Percentiles rank a stretch among this genome's conserved stretches.
phyloP scores from a whole-genome alignment of 1,140 invertebrate species.

The Telenomus remus region DNA sequence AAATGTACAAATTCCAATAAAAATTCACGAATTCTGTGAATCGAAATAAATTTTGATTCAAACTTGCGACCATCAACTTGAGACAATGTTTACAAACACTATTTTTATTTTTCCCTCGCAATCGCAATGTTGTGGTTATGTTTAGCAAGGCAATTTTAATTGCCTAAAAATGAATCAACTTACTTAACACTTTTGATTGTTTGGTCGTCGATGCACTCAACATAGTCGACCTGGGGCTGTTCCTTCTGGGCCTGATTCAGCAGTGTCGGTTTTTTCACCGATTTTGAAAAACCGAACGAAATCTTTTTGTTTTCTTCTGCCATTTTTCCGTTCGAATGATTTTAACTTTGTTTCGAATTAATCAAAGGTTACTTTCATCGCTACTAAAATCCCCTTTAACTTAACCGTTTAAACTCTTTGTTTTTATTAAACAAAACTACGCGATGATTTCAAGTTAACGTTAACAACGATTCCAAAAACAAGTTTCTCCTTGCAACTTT shows the following conservation, averaged over 20 bases:
- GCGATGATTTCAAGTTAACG: no score
- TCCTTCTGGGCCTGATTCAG: constrained; percentile 68
- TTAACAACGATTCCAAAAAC: no score
- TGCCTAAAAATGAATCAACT: constrained; percentile 57
- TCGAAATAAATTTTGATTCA: not conserved
- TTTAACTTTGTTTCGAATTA: not conserved
- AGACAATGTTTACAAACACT: not conserved
- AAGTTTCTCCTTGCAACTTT: no score
- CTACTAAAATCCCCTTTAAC: no score
- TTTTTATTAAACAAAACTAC: no score
- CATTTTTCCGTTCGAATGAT: constrained; percentile 57
- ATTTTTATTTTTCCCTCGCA: not conserved
- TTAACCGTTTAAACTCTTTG: no score
- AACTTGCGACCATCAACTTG: not conserved
- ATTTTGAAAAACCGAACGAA: constrained; percentile 86
- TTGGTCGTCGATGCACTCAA: constrained; percentile 84
- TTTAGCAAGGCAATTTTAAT: constrained; percentile 36
- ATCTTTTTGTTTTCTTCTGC: constrained; percentile 81
- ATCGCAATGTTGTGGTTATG: constrained; percentile 17
- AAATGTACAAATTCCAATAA: no score
- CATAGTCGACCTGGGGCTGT: constrained; percentile 79
- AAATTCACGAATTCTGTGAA: no score
- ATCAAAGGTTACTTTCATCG: not conserved
- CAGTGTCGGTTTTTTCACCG: constrained; percentile 79
- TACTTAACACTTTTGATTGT: constrained; percentile 84